phyloP scores from a whole-genome alignment of 2,888 invertebrate species.

The Hypolimnas misippus region DNA sequence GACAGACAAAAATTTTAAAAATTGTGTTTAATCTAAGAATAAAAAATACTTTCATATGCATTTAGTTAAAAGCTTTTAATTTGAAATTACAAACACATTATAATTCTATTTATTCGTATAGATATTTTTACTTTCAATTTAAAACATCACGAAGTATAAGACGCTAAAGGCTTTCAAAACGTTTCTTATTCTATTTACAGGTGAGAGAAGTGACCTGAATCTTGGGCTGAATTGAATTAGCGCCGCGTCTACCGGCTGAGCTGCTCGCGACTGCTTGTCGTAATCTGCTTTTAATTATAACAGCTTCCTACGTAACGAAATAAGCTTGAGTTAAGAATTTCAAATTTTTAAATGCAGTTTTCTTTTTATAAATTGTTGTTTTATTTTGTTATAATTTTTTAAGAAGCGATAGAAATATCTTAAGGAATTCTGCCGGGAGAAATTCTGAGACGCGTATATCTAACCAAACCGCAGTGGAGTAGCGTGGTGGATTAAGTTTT shows the following conservation, averaged over 20 bases:
- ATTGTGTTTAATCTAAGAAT: too few species aligned
- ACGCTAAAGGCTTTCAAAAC: slow-evolving; percentile 39
- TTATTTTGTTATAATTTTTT: neutral
- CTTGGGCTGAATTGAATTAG: slow-evolving; percentile 61
- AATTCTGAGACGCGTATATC: too few species aligned
- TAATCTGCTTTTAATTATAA: slow-evolving; percentile 38
- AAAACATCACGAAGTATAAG: slow-evolving; percentile 32
- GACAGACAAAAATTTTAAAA: too few species aligned
- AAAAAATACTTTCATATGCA: too few species aligned
- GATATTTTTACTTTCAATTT: neutral
- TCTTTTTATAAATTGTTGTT: neutral
- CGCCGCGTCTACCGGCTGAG: slow-evolving; percentile 41
- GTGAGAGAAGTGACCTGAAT: slow-evolving; percentile 59
- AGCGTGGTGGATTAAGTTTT: too few species aligned
- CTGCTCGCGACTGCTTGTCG: slow-evolving; percentile 50
- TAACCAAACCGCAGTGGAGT: too few species aligned
- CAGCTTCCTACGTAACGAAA: slow-evolving; percentile 21
- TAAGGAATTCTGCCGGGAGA: too few species aligned
- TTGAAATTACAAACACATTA: too few species aligned
- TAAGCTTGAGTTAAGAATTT: slow-evolving; percentile 7
- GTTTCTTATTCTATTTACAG: slow-evolving; percentile 55
- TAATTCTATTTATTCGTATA: too few species aligned
- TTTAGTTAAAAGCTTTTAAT: too few species aligned
- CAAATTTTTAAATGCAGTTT: neutral
- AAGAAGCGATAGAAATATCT: too few species aligned